Percentiles rank a stretch among this genome's conserved stretches.
Conservation (phyloP, 2,888 invertebrate genomes). For the Synanthedon tipuliformis region DNA sequence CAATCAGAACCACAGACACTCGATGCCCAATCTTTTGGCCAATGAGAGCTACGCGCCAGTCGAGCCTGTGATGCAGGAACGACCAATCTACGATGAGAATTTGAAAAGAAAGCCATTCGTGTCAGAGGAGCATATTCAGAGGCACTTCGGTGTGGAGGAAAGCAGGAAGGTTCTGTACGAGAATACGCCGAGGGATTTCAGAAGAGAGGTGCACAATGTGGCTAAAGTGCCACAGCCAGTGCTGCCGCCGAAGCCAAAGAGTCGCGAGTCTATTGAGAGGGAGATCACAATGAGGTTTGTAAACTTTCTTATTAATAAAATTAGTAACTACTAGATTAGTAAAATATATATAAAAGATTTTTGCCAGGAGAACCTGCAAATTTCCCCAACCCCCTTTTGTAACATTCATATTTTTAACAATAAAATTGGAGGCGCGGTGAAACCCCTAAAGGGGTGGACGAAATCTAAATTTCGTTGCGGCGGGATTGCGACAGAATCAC, state of each 20-base stretch:
- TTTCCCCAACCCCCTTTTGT: too few species aligned
- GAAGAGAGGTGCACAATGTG: constrained; percentile 18
- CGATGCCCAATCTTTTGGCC: constrained; percentile 60
- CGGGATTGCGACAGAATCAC: too few species aligned
- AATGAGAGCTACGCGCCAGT: constrained; percentile 36
- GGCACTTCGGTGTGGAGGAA: constrained; percentile 59
- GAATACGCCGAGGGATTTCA: constrained; percentile 18
- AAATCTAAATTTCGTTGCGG: too few species aligned
- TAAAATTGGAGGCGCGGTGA: too few species aligned
- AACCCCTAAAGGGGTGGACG: too few species aligned
- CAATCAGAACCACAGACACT: constrained; percentile 49
- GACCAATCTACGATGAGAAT: constrained; percentile 38
- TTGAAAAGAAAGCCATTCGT: constrained; percentile 53
- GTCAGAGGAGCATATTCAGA: constrained; percentile 58
- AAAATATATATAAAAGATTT: too few species aligned
- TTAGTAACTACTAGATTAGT: too few species aligned
- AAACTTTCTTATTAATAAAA: too few species aligned
- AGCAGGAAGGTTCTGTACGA: constrained; percentile 49
- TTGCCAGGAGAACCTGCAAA: too few species aligned
- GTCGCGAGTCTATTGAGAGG: constrained; percentile 52
- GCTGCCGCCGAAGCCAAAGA: constrained; percentile 52
- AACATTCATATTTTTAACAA: too few species aligned
- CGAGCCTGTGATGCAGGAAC: constrained; percentile 30
- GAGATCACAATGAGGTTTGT: constrained; percentile 62
- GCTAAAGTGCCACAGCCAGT: constrained; percentile 32